phyloP scores from a whole-genome alignment of 2,888 invertebrate species.

The Tetragonisca angustula region DNA sequence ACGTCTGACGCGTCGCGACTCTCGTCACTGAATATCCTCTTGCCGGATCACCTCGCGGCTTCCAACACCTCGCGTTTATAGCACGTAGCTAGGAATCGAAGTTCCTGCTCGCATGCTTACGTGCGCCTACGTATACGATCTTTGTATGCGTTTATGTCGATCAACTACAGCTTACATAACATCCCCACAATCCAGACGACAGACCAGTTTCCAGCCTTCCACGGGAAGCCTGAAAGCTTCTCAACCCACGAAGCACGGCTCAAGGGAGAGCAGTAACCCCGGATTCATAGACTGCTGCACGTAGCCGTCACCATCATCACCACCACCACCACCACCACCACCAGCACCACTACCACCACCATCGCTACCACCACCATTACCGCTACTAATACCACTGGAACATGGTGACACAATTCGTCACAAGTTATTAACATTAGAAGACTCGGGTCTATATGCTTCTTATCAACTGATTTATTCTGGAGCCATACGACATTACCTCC shows the following conservation, averaged over 20 bases:
- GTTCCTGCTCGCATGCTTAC: constrained; percentile 21
- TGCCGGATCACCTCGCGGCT: background rate
- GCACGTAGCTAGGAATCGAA: constrained; percentile 6
- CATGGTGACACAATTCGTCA: constrained; percentile 32
- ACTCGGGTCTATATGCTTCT: constrained; percentile 37
- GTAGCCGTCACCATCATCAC: constrained; percentile 2
- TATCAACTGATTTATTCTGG: constrained; percentile 60
- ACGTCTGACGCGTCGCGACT: constrained; percentile 9
- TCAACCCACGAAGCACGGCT: constrained; percentile 22
- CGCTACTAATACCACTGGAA: constrained; percentile 26
- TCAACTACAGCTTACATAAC: constrained; percentile 69
- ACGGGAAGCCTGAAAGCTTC: constrained; percentile 71
- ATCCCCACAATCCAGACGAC: constrained; percentile 63
- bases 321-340: background rate
- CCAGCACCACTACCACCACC: constrained; percentile 1
- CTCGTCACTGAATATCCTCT: constrained; percentile 27
- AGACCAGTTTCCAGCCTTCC: constrained; percentile 66
- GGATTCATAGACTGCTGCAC: constrained; percentile 37
- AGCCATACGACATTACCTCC: constrained; percentile 17
- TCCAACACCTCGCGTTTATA: constrained; percentile 24
- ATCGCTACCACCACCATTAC: constrained; percentile 16
- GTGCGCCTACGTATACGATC: constrained; percentile 11
- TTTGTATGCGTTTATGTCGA: constrained; percentile 42
- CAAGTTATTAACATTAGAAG: constrained; percentile 12
- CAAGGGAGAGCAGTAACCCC: constrained; percentile 64